Base-by-base conservation (phyloP, 2,797 vertebrate genomes). In the Rhinoraja longicauda region DNA sequence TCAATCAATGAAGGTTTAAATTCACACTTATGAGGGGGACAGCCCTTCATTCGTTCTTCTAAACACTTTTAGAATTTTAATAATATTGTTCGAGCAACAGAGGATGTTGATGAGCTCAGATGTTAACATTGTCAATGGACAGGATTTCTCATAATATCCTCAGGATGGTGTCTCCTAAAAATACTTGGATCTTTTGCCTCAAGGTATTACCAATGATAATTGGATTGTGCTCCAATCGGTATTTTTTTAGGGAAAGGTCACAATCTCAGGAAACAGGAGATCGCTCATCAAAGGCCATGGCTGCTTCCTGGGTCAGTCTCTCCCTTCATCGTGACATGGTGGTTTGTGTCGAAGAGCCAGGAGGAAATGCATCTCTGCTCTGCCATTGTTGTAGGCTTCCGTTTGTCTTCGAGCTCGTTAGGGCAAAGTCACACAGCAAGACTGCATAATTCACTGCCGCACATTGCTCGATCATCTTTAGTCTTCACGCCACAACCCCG, bases 241-340 rank as follows among this genome's bases (percentile, higher is more conserved):
- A 94, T 96, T 97, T 98, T 95, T 98, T 97, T 96, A 93, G 94
- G 96, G 96, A 96, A 96, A 97, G 97, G 96, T 97, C 97, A 99
- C 98, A 99, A 99, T 99, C 98, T 98, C 98, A 99, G 99, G 99
- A 99, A 99, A 97, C 97, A 98, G 97, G 96, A 98, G 96, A 97
- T 97, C 97, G 97, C 97, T 99, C 98, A 99, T 99, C 99, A 99
- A 99, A 99, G 98, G 96, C 84, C 94, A 93, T 94, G 94, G 94
- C 95, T 96, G 93, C 96, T 96, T 96, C 97, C 94, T 96, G 93
- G 67, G 70, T 39, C 67, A 92, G 90, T 19, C 75, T 57, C 96
- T 96, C 97, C 97, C 97, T 97, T 97, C 98, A 97, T 95, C 96
- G 96, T 95, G 96, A 78, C 95, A 97, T 97, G 98, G 96, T 95